Percentiles rank a stretch among this genome's conserved stretches.
Evolutionary conservation across 1,140 invertebrate species (phyloP).

Genomic region (Bombus ignitus): DNA sequence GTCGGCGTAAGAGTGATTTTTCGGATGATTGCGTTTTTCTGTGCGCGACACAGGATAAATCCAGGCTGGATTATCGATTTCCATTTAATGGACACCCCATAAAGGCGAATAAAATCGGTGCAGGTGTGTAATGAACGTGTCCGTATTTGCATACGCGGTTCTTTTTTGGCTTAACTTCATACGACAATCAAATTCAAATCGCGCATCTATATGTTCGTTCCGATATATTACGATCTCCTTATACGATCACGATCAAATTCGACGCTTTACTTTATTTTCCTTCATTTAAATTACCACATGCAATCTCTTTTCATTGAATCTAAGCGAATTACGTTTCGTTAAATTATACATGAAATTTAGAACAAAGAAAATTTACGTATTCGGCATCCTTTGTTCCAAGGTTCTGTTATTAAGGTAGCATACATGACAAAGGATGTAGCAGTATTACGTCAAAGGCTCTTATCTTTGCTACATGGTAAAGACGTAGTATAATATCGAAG

Average conservation of each 20-base stretch:
- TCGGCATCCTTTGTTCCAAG: background rate
- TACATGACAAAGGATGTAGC: constrained; percentile 5
- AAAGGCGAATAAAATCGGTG: constrained; percentile 9
- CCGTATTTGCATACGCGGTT: background rate
- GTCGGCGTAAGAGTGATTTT: constrained; percentile 9
- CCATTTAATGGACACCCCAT: constrained; percentile 10
- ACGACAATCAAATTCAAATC: background rate
- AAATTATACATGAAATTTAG: background rate
- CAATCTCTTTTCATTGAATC: background rate
- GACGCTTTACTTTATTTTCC: background rate
- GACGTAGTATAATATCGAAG: background rate
- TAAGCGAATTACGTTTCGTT: background rate
- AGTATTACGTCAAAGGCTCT: constrained; percentile 6
- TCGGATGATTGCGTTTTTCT: background rate
- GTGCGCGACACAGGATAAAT: constrained; percentile 20
- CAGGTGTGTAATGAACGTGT: background rate
- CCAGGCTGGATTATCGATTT: constrained; percentile 11
- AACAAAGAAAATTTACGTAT: background rate
- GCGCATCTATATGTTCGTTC: too few species aligned
- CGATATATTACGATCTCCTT: background rate
- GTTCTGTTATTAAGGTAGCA: background rate
- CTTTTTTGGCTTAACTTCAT: background rate
- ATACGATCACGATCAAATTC: background rate
- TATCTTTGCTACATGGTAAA: background rate
- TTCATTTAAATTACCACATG: background rate